phyloP scores from a whole-genome alignment of 2,888 invertebrate species.

The Drosophila fungiperda region DNA sequence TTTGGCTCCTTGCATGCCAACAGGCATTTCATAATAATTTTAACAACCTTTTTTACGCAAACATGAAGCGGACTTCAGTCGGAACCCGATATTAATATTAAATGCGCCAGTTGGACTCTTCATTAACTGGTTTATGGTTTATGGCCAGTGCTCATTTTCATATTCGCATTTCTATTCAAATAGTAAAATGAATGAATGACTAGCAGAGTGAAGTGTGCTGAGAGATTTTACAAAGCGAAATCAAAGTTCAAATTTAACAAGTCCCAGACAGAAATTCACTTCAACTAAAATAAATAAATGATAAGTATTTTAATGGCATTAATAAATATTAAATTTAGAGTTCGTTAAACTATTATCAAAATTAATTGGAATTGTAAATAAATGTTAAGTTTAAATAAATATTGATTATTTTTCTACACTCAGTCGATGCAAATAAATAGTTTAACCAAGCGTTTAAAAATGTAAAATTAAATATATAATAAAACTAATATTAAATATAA shows the following conservation, averaged over 20 bases:
- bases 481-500: background rate
- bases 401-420: background rate
- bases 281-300: background rate
- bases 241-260: conserved; percentile 1
- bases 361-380: background rate
- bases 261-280: background rate
- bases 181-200: conserved; percentile 3
- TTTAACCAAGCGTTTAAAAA: background rate
- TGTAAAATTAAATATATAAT: background rate
- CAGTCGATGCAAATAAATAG: background rate
- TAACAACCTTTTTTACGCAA: conserved; percentile 74
- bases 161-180: conserved; percentile 14
- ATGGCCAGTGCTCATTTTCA: conserved; percentile 10
- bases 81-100: conserved; percentile 64
- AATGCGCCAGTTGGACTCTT: conserved; percentile 50
- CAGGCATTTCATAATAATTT: conserved; percentile 84
- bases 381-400: background rate
- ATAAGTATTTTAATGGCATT: background rate
- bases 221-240: conserved; percentile 1
- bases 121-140: conserved; percentile 29
- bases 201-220: background rate
- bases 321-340: background rate
- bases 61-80: conserved; percentile 44
- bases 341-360: background rate
- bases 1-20: conserved; percentile 68